Evolutionary conservation across 1,140 invertebrate genomes (phyloP), one percentile per base, ranked within the genome.

Genomic region (Saccostrea cuccullata): DNA sequence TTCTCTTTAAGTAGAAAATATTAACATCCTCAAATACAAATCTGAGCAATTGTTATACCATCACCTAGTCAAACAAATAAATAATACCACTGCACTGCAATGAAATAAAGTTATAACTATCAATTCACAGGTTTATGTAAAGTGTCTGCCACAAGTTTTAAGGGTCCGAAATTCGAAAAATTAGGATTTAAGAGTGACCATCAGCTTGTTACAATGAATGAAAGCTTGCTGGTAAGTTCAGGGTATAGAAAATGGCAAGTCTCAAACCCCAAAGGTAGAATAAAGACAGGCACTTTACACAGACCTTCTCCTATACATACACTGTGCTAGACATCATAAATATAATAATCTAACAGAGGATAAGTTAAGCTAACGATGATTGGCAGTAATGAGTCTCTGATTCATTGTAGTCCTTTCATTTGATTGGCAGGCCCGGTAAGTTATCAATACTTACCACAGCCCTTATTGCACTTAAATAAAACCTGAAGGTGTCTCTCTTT

Each of bases 151-250:
- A 26, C 9, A 56, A 55, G 47, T n/a, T 15, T 84, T 84, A 23
- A 84, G 82, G 82, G 82, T 84, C 82, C 40, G 40, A 56, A 83
- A 84, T n/a, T 84, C 82, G 82, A 84, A 84, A 84, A 56, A 84
- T 84, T 84, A 84, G 82, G 82, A 55, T 56, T 84, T 55, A 56
- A 55, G 40, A 84, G 82, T 23, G 6, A 26, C 82, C 82, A 84
- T 84, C 70, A 77, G 70, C 70, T 77, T 55, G 40, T 84, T 56
- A 84, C 82, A 55, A 84, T 55, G 82, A 47, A 84, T 55, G 82
- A 84, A 84, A 55, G 55, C 40, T 55, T 30, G 82, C 82, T 84
- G 82, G 82, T 12, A 84, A 84, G 20, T 6, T 55, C 17, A 84
- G 82, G 82, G 82, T 77, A 26, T 64, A 84, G n/a, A 36, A 17